Evolutionary conservation across 2,113 vertebrate species (phyloP), one percentile per base, ranked within the genome.

Genomic region (Rhinogobius similis): DNA sequence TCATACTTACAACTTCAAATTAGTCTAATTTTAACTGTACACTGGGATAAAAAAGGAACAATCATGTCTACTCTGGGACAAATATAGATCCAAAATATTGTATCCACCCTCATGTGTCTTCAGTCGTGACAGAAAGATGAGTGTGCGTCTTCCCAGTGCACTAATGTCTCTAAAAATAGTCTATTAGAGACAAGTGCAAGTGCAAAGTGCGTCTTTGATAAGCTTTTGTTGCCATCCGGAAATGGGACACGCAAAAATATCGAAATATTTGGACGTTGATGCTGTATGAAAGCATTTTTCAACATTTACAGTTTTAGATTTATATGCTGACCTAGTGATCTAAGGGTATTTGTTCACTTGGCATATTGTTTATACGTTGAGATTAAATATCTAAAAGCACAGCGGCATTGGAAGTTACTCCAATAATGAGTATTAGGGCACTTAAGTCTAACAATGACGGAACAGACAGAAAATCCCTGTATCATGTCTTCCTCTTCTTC

Each of bases 401-500:
- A 46, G 20, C 20, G 32, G 41, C 55, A 29, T 73, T 76, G 43
- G 43, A 46, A 29, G 67, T 29, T 52, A 11, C 11, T 73, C 65
- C 64, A 38, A 55, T 5, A 38, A 59, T 55, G 66, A 75, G 63
- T 56, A 71, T 61, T 21, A 73, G 48, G 32, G 72, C 79, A 72
- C 68, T 81, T 76, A 48, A 84, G 14, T 68, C 75, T 77, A 79
- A 67, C 50, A 56, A 48, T 48, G 55, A 76, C 58, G 72, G 68
- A 48, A 26, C 24, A 48, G 63, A 62, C 61, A 61, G 67, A 67
- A 20, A 68, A 39, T 39, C 48, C 85, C 73, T 71, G 62, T 41
- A 67, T 92, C 85, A 91, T 50, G 78, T 87, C 88, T 67, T 87
- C 72, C 73, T 87, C 77, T 90, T 81, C 85, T 88, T 93, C 77